Conservation (phyloP, 2,113 vertebrate species). For the Edolisoma coerulescens region DNA sequence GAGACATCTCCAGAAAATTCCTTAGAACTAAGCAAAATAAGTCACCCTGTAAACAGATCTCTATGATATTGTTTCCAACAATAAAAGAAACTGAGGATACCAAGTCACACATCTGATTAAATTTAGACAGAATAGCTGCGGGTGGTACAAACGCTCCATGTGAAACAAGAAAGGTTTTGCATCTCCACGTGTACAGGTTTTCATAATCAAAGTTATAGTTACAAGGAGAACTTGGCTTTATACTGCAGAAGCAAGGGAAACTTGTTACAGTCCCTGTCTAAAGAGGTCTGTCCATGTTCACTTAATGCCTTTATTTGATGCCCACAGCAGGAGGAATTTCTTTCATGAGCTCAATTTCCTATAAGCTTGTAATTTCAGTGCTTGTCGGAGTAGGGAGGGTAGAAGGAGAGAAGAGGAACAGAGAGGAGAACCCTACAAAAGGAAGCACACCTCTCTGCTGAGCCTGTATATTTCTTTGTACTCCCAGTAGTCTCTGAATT, state of each 20-base stretch:
- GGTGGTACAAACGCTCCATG: neutral
- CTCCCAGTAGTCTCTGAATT: neutral
- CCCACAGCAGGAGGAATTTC: neutral
- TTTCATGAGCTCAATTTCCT: neutral
- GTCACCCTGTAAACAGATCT: neutral
- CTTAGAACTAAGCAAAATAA: neutral
- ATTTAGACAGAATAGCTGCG: neutral
- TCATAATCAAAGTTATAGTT: neutral
- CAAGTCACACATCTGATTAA: neutral
- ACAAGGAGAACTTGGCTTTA: neutral
- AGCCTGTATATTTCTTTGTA: neutral
- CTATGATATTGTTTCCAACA: neutral
- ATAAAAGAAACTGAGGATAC: neutral
- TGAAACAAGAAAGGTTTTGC: neutral
- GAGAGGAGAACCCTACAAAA: neutral
- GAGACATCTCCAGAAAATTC: neutral
- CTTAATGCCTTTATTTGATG: neutral
- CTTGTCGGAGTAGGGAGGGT: accelerated
- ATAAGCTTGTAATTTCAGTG: neutral
- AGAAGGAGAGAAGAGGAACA: neutral
- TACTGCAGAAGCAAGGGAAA: neutral
- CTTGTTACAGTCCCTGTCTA: neutral
- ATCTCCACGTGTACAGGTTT: neutral
- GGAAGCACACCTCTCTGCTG: neutral
- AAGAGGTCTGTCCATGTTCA: neutral